Conservation (phyloP, 2,888 invertebrate genomes). For the Crossocerus cetratus region DNA sequence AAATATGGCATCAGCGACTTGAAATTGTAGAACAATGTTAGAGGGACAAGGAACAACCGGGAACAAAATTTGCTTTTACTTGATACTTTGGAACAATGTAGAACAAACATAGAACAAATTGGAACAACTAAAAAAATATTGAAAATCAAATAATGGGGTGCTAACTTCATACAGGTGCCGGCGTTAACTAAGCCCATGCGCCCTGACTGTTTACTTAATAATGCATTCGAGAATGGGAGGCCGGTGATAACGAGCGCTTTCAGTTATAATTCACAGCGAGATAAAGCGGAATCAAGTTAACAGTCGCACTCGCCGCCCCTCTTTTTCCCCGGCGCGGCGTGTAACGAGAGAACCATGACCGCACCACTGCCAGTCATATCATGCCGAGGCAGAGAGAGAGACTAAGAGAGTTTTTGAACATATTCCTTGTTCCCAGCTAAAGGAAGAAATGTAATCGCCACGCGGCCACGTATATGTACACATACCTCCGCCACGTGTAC, state of each 20-base stretch:
- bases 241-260: conserved; percentile 33
- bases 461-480: conserved; percentile 5
- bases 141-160: no score
- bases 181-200: no score
- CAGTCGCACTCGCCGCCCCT: conserved; percentile 12
- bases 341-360: not conserved
- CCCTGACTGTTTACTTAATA: conserved; percentile 40
- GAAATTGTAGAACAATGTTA: no score
- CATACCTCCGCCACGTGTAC: conserved; percentile 28
- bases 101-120: no score
- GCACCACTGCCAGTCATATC: no score
- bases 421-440: conserved; percentile 40
- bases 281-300: conserved; percentile 51
- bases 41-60: no score
- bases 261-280: conserved; percentile 43
- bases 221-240: conserved; percentile 37
- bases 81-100: no score
- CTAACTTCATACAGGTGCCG: no score
- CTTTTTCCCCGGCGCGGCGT: not conserved
- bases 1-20: no score
- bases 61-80: no score
- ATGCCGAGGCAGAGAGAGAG: no score
- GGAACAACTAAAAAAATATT: no score
- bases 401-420: conserved; percentile 24
- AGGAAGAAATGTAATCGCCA: conserved; percentile 48